A percentile compares a stretch with the other conserved stretches of the same genome.
Evolutionary conservation across 2,888 invertebrate species (phyloP).

Genomic region (Neoascia interrupta): DNA sequence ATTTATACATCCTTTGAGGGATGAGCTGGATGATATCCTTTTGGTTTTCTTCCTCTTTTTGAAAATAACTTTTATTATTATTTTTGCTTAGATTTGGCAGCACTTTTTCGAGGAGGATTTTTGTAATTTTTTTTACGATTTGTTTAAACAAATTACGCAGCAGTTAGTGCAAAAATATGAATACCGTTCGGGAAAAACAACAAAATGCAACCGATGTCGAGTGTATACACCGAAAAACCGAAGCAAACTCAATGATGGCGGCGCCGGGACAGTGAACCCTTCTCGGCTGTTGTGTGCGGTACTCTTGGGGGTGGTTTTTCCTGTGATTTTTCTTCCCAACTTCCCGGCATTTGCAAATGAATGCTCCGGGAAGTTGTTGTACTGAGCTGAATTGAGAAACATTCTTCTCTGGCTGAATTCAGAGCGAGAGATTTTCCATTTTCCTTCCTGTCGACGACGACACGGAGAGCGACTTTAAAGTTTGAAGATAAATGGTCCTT

Average conservation of each 20-base stretch:
- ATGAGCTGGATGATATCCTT: no score
- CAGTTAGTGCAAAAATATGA: neutral
- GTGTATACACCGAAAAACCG: slow-evolving; percentile 73
- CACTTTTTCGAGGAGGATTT: slow-evolving; percentile 44
- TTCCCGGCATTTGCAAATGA: slow-evolving; percentile 41
- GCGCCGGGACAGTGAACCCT: slow-evolving; percentile 75
- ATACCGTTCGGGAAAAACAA: neutral
- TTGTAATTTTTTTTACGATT: neutral
- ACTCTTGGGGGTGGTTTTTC: slow-evolving; percentile 55
- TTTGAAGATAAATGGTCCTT: slow-evolving; percentile 38
- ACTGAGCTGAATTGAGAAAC: neutral
- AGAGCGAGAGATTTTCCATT: slow-evolving; percentile 25
- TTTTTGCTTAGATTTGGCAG: slow-evolving; percentile 29
- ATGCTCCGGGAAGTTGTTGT: slow-evolving; percentile 24
- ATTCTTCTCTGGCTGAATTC: slow-evolving; percentile 32
- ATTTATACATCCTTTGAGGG: slow-evolving; percentile 8
- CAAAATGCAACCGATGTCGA: slow-evolving; percentile 59
- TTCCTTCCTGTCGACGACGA: neutral
- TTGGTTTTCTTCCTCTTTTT: neutral
- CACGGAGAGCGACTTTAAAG: slow-evolving; percentile 11
- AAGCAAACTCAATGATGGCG: slow-evolving; percentile 73
- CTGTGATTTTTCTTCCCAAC: slow-evolving; percentile 11
- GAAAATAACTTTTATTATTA: neutral
- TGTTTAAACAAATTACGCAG: slow-evolving; percentile 28
- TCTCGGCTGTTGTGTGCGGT: slow-evolving; percentile 28